A percentile compares a stretch with the other conserved stretches of the same genome.
Conservation (phyloP, 1,140 invertebrate genomes). For the Drosophila takahashii region DNA sequence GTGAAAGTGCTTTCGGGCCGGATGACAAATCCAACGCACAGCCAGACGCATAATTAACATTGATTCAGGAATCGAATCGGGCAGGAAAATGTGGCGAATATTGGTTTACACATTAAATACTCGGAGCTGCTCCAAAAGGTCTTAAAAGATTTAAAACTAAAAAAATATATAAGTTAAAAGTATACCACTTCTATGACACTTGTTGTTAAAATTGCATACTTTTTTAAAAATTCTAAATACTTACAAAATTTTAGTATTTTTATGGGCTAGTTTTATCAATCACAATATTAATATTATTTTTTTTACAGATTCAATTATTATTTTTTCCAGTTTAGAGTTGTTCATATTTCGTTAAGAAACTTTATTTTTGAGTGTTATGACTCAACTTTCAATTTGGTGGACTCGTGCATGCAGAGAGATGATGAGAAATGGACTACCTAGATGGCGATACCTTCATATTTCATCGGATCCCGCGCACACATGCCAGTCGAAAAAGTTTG, state of each 20-base stretch:
- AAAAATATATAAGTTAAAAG: too few species aligned
- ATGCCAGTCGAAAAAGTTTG: conserved; percentile 56
- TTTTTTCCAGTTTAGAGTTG: too few species aligned
- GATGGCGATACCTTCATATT: conserved; percentile 63
- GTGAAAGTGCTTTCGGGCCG: conserved; percentile 10
- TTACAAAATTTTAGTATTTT: too few species aligned
- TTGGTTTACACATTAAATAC: not conserved
- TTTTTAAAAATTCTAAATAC: too few species aligned
- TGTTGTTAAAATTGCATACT: too few species aligned
- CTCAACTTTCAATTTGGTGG: conserved; percentile 1
- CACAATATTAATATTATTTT: too few species aligned
- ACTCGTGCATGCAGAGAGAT: conserved; percentile 2
- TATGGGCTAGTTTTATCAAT: too few species aligned
- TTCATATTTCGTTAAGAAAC: not conserved
- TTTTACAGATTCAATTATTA: too few species aligned
- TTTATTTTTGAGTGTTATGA: conserved; percentile 6
- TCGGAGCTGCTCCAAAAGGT: too few species aligned
- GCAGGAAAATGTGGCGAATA: not conserved
- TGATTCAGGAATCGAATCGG: conserved; percentile 16
- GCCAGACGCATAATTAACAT: conserved; percentile 71
- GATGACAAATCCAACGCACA: conserved; percentile 40
- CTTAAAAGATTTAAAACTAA: too few species aligned
- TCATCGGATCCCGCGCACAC: conserved; percentile 40
- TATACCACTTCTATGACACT: too few species aligned
- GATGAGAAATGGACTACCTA: conserved; percentile 31